These are phyloP conservation scores for Furnarius figulus DNA, from an alignment of 2,113 vertebrate genomes.

Conservation along the genomic window DNA sequence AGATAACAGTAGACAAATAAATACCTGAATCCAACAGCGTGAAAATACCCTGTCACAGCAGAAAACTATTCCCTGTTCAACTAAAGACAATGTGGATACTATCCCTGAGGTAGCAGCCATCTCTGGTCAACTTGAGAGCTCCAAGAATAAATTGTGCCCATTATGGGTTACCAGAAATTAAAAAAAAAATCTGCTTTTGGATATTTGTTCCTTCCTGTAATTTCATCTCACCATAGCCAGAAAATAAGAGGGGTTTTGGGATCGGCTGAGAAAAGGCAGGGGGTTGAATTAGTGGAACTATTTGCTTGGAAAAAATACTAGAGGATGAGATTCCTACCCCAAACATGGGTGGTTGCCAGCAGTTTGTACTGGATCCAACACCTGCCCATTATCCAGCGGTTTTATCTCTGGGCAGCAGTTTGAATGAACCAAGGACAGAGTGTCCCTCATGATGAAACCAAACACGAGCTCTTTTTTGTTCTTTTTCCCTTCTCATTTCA, in stretches of 20 bases:
- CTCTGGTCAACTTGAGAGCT: slow-evolving; percentile 19
- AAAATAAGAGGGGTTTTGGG: not conserved
- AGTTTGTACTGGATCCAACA: not conserved
- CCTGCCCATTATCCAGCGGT: accelerated
- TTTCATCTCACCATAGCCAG: not conserved
- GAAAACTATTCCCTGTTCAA: slow-evolving; percentile 46
- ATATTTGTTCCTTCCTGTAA: not conserved
- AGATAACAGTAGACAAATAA: not conserved
- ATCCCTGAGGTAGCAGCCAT: slow-evolving; percentile 76
- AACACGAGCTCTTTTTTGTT: not conserved
- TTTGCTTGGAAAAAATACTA: not conserved
- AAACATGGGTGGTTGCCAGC: accelerated
- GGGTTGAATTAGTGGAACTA: not conserved
- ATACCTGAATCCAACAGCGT: slow-evolving; percentile 31
- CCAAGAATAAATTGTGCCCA: not conserved
- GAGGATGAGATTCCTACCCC: not conserved
- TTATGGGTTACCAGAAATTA: not conserved
- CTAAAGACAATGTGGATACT: slow-evolving; percentile 60
- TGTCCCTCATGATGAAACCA: not conserved
- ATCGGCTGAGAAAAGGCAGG: not conserved
- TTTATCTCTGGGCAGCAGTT: not conserved
- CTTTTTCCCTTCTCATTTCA: not conserved
- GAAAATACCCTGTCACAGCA: slow-evolving; percentile 53
- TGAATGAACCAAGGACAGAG: not conserved
- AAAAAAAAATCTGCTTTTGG: not conserved